Percentiles rank a stretch among this genome's conserved stretches.
phyloP scores from a whole-genome alignment of 2,797 vertebrate genomes.

The Sebastes matsubarae region DNA sequence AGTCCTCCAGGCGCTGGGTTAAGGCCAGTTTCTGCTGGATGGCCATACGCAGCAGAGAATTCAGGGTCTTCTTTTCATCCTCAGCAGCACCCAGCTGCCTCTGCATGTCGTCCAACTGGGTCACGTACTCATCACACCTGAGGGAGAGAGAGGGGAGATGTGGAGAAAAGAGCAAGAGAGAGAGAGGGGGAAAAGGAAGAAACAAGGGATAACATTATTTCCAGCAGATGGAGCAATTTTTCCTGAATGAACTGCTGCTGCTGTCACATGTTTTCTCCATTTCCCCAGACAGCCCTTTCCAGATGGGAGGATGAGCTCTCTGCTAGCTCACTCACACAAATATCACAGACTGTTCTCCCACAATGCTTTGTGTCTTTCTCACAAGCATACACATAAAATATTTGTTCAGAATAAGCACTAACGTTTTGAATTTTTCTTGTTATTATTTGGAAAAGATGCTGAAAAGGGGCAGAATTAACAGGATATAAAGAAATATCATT shows the following conservation, averaged over 20 bases:
- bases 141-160: background rate
- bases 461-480: background rate
- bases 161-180: background rate
- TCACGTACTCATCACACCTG: constrained; percentile 98
- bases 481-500: background rate
- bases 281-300: constrained; percentile 60
- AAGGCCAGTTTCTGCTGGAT: constrained; percentile 99
- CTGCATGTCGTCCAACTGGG: constrained; percentile 98
- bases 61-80: constrained; percentile 98
- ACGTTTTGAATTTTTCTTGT: background rate
- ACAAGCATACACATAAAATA: constrained; percentile 8
- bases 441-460: background rate
- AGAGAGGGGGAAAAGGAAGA: background rate
- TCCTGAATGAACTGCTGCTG: background rate
- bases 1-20: constrained; percentile 95
- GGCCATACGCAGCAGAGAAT: constrained; percentile 98
- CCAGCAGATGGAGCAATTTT: constrained; percentile 69
- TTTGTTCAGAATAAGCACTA: background rate
- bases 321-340: constrained; percentile 38
- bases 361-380: constrained; percentile 60
- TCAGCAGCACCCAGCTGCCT: constrained; percentile 94
- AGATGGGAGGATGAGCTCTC: constrained; percentile 67
- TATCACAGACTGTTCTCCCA: constrained; percentile 75
- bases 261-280: constrained; percentile 54
- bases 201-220: background rate